Conservation (phyloP, 1,140 invertebrate species). For the Cyrtorhinus lividipennis region DNA sequence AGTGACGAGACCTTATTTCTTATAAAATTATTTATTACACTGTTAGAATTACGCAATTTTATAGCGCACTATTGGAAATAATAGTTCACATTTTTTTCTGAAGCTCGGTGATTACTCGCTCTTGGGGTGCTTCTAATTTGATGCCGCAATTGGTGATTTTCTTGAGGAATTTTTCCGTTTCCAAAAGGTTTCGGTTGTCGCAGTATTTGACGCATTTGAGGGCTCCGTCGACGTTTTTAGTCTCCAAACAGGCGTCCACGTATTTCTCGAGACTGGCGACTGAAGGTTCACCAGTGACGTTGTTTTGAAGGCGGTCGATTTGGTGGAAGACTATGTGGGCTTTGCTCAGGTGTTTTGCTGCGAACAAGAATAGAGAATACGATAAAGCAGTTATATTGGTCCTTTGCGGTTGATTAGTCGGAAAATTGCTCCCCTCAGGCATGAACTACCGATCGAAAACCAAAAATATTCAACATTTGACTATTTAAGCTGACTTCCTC, state of each 20-base stretch:
- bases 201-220: slow-evolving; percentile 1
- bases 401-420: no score
- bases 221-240: not conserved
- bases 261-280: not conserved
- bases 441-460: no score
- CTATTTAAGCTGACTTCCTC: no score
- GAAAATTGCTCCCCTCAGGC: no score
- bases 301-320: not conserved
- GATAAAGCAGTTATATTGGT: no score
- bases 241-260: not conserved
- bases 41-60: no score
- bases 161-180: not conserved
- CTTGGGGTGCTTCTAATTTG: not conserved
- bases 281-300: not conserved
- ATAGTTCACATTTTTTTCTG: not conserved
- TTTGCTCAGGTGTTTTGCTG: not conserved
- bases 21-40: no score
- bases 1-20: no score
- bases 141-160: not conserved
- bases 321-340: not conserved
- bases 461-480: no score
- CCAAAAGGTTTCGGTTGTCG: not conserved
- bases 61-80: no score
- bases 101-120: not conserved
- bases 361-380: no score